Conservation (phyloP, 2,797 vertebrate species). For the Anolis apletophallus region DNA sequence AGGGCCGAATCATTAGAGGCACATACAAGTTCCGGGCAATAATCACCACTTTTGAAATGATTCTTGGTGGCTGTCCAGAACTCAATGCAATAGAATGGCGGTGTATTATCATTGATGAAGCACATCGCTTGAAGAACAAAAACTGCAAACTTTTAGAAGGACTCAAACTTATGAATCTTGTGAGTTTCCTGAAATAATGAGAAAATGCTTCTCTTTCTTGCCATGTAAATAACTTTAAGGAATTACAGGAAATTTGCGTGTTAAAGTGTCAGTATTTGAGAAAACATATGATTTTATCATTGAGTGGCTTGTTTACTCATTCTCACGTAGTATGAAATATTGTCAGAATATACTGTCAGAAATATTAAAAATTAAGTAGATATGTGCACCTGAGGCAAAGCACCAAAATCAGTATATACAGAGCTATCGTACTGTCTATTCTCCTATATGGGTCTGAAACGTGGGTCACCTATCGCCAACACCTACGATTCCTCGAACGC, state of each 20-base stretch:
- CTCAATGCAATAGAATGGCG: constrained; percentile 98
- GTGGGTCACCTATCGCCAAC: too few species aligned
- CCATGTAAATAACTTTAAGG: too few species aligned
- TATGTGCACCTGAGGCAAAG: too few species aligned
- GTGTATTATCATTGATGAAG: constrained; percentile 97
- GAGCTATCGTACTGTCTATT: too few species aligned
- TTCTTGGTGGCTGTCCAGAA: constrained; percentile 96
- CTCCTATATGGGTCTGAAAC: too few species aligned
- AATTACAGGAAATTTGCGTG: accelerated
- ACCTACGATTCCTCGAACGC: too few species aligned
- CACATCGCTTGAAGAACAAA: constrained; percentile 98
- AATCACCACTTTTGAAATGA: constrained; percentile 99
- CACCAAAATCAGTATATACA: too few species aligned
- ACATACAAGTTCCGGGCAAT: constrained; percentile 95
- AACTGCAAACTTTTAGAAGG: constrained; percentile 98
- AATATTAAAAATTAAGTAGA: too few species aligned
- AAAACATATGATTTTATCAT: neutral
- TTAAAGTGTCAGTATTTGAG: neutral
- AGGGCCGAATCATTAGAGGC: constrained; percentile 91
- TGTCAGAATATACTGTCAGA: too few species aligned
- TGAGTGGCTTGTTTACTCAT: neutral
- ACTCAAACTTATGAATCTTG: constrained; percentile 97
- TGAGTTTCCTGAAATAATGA: constrained; percentile 65
- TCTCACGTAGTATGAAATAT: neutral
- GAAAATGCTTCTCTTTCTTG: neutral